Evolutionary conservation across 2,888 invertebrate genomes (phyloP).

Genomic region (Napeogenes sylphis): DNA sequence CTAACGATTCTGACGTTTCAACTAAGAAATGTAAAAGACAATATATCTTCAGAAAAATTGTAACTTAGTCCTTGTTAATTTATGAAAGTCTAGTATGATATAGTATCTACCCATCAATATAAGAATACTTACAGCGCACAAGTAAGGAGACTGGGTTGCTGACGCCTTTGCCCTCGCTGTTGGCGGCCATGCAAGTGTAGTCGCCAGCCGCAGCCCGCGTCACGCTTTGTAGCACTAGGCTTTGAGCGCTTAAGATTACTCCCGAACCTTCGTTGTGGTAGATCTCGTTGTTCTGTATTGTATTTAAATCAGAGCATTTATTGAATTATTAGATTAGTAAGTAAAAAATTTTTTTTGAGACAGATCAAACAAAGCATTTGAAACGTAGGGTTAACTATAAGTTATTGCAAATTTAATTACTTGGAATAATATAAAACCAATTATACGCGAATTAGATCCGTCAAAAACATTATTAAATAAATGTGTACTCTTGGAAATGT

Average conservation of each 20-base stretch:
- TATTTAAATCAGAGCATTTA: background rate
- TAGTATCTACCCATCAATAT: background rate
- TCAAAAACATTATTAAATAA: too few species aligned
- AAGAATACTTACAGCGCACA: slow-evolving; percentile 81
- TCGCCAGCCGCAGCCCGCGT: slow-evolving; percentile 90
- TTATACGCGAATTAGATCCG: too few species aligned
- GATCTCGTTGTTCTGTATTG: slow-evolving; percentile 84
- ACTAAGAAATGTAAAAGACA: background rate
- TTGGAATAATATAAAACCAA: too few species aligned
- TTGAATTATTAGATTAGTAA: too few species aligned
- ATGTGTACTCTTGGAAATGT: too few species aligned
- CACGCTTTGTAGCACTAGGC: slow-evolving; percentile 90
- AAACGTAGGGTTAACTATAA: too few species aligned
- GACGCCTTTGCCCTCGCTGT: slow-evolving; percentile 88
- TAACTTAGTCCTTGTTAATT: background rate
- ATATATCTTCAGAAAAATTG: background rate
- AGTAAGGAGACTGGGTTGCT: slow-evolving; percentile 84
- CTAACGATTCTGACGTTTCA: slow-evolving; percentile 3
- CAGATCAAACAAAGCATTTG: too few species aligned
- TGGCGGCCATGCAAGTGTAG: slow-evolving; percentile 91
- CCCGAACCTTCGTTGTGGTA: slow-evolving; percentile 89
- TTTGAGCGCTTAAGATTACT: slow-evolving; percentile 90
- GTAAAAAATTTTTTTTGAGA: too few species aligned
- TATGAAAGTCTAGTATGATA: too few species aligned
- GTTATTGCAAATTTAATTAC: too few species aligned